A percentile compares a stretch with the other conserved stretches of the same genome.
Conservation (phyloP, 2,113 vertebrate species). For the Ascaphus truei region DNA sequence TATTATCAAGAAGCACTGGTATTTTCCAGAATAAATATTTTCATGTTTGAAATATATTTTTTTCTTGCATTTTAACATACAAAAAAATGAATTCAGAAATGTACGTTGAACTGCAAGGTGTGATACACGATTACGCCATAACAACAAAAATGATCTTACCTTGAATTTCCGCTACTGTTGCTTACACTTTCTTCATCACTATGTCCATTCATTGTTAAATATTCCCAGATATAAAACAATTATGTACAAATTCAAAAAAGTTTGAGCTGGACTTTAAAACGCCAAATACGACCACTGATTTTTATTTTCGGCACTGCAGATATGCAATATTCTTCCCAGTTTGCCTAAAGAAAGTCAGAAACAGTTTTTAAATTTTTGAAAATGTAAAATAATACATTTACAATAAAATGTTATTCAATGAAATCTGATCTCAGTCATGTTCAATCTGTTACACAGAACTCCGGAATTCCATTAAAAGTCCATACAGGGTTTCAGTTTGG, state of each 20-base stretch:
- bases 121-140: background rate
- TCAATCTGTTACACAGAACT: too few relatives aligned
- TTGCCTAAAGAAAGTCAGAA: slow-evolving; percentile 47
- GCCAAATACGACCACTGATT: slow-evolving; percentile 42
- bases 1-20: too few relatives aligned
- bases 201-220: slow-evolving; percentile 88
- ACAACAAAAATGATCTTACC: slow-evolving; percentile 59
- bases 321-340: slow-evolving; percentile 37
- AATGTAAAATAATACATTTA: too few relatives aligned
- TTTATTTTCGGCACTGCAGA: slow-evolving; percentile 31
- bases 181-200: slow-evolving; percentile 92
- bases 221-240: slow-evolving; percentile 51
- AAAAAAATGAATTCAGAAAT: background rate
- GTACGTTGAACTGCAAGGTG: background rate
- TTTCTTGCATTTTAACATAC: background rate
- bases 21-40: background rate
- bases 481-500: too few relatives aligned
- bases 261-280: slow-evolving; percentile 47
- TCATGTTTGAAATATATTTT: background rate
- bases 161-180: slow-evolving; percentile 94
- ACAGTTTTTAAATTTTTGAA: too few relatives aligned
- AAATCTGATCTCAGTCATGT: too few relatives aligned
- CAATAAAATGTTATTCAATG: too few relatives aligned
- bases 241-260: slow-evolving; percentile 54
- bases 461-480: too few relatives aligned